These are phyloP conservation scores for Ips typographus DNA, from an alignment of 1,140 invertebrate species.

Conservation along the genomic window DNA sequence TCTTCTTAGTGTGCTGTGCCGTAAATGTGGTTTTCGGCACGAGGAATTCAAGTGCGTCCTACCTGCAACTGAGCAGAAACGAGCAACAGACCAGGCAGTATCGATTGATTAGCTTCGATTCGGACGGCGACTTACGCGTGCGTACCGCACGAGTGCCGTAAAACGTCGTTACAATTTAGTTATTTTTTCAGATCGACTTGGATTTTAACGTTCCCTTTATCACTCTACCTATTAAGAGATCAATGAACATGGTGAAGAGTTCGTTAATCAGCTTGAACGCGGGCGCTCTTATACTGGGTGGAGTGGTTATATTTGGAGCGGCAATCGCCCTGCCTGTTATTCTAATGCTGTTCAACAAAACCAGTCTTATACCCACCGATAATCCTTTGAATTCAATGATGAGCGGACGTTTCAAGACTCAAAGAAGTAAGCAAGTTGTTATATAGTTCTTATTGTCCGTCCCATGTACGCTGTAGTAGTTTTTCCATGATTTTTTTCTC, in stretches of 20 bases:
- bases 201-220: slow-evolving; percentile 49
- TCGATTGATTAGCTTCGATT: slow-evolving; percentile 43
- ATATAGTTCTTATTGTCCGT: neutral
- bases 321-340: slow-evolving; percentile 43
- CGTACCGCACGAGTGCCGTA: slow-evolving; percentile 16
- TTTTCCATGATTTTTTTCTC: slow-evolving; percentile 2
- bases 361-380: slow-evolving; percentile 23
- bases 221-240: slow-evolving; percentile 47
- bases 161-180: too few relatives aligned
- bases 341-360: slow-evolving; percentile 36
- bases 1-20: too few relatives aligned
- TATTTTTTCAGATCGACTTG: slow-evolving; percentile 46
- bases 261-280: slow-evolving; percentile 47
- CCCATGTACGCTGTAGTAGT: too few relatives aligned
- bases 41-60: too few relatives aligned
- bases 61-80: too few relatives aligned
- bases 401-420: neutral
- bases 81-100: too few relatives aligned
- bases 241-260: slow-evolving; percentile 40
- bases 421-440: slow-evolving; percentile 34
- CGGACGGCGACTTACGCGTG: slow-evolving; percentile 41
- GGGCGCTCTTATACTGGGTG: slow-evolving; percentile 44
- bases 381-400: slow-evolving; percentile 16
- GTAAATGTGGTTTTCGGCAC: too few relatives aligned
- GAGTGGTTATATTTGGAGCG: slow-evolving; percentile 42